These are phyloP conservation scores for Mantis religiosa DNA, from an alignment of 2,888 invertebrate species.

Conservation along the genomic window DNA sequence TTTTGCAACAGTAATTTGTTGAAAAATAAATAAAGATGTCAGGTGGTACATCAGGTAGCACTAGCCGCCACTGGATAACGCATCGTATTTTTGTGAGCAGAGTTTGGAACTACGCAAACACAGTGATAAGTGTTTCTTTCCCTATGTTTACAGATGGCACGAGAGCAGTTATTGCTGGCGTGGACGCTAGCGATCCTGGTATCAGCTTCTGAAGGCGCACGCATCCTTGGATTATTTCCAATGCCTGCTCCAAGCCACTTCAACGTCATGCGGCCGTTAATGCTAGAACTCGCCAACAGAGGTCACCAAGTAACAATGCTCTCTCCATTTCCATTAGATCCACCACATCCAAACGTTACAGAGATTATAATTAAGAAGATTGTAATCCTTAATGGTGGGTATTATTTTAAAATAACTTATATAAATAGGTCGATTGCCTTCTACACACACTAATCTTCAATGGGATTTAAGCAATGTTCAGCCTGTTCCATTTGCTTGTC, in stretches of 20 bases:
- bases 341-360: not conserved
- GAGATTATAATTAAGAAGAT: not conserved
- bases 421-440: no score
- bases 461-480: no score
- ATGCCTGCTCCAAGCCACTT: constrained; percentile 7
- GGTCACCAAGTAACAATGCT: constrained; percentile 37
- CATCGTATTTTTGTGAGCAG: no score
- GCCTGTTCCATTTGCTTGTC: no score
- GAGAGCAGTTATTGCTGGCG: not conserved
- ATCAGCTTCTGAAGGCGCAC: not conserved
- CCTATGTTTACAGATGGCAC: not conserved
- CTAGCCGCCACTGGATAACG: no score
- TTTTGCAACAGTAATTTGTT: no score
- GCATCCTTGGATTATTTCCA: not conserved
- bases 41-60: no score
- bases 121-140: no score
- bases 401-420: no score
- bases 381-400: not conserved
- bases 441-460: no score
- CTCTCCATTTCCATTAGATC: constrained; percentile 37
- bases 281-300: constrained; percentile 21
- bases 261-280: not conserved
- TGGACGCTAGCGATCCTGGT: not conserved
- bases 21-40: no score
- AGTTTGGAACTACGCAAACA: no score